A percentile compares a stretch with the other conserved stretches of the same genome.
These are phyloP conservation scores for Tauraco erythrolophus DNA, from an alignment of 2,113 vertebrate species.

Conservation along the genomic window DNA sequence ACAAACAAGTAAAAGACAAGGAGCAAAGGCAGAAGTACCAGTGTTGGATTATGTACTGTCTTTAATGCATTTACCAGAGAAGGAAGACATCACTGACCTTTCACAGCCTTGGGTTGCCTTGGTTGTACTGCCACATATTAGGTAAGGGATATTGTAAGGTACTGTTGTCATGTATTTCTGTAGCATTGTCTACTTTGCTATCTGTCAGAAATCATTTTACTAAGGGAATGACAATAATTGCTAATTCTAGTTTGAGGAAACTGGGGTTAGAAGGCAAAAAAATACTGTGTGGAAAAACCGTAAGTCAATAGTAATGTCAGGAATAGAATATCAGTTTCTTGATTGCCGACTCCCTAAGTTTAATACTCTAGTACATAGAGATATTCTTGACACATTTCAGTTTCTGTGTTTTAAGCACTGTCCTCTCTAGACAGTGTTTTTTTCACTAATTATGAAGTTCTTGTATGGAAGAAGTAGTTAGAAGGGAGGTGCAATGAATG, in stretches of 20 bases:
- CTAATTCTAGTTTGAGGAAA: background rate
- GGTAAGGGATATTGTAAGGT: constrained; percentile 74
- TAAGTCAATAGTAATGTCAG: background rate
- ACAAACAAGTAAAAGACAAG: constrained; percentile 34
- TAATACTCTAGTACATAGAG: background rate
- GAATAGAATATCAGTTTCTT: background rate
- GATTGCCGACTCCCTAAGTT: background rate
- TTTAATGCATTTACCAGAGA: constrained; percentile 74
- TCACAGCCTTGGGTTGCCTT: constrained; percentile 88
- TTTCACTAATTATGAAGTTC: background rate
- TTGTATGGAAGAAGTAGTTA: background rate
- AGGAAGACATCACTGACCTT: constrained; percentile 74
- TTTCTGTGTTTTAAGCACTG: background rate
- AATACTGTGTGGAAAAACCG: background rate
- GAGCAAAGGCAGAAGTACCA: constrained; percentile 13
- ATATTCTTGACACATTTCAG: background rate
- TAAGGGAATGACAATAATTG: background rate
- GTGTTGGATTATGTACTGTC: constrained; percentile 85
- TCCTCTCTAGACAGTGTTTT: background rate
- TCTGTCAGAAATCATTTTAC: background rate
- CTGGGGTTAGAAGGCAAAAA: background rate
- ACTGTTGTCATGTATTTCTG: background rate
- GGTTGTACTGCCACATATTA: constrained; percentile 91
- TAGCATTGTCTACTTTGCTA: background rate
- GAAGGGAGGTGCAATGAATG: background rate